These are phyloP conservation scores for Drosophila suzukii DNA, from an alignment of 1,140 invertebrate species.

Conservation along the genomic window DNA sequence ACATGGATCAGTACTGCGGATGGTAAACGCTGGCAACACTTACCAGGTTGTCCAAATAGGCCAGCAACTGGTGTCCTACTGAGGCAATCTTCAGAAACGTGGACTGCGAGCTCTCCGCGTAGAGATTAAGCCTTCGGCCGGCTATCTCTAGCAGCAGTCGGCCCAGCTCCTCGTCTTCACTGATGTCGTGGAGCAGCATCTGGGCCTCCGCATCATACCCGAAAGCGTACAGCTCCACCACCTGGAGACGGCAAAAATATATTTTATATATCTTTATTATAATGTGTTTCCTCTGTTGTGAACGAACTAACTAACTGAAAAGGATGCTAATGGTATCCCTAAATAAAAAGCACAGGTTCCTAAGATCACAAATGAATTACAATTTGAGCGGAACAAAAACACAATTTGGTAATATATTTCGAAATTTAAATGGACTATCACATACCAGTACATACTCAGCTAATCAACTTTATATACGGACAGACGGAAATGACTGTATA, in stretches of 20 bases:
- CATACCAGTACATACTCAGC: no score
- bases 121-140: slow-evolving; percentile 89
- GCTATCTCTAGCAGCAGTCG: slow-evolving; percentile 88
- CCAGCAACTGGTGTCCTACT: slow-evolving; percentile 88
- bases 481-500: no score
- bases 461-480: no score
- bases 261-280: neutral
- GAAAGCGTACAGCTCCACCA: slow-evolving; percentile 90
- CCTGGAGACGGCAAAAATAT: slow-evolving; percentile 64
- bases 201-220: slow-evolving; percentile 92
- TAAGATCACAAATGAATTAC: neutral
- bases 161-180: slow-evolving; percentile 88
- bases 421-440: no score
- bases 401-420: no score
- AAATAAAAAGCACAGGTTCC: neutral
- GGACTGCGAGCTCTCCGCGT: slow-evolving; percentile 86
- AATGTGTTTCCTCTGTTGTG: slow-evolving; percentile 11
- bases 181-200: slow-evolving; percentile 89
- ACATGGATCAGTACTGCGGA: slow-evolving; percentile 33
- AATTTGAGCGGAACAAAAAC: no score
- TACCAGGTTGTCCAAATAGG: slow-evolving; percentile 90
- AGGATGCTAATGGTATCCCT: no score
- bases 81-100: slow-evolving; percentile 88
- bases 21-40: slow-evolving; percentile 76
- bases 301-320: slow-evolving; percentile 5